phyloP scores from a whole-genome alignment of 2,113 vertebrate genomes.

The Microcebus lehilahytsara region DNA sequence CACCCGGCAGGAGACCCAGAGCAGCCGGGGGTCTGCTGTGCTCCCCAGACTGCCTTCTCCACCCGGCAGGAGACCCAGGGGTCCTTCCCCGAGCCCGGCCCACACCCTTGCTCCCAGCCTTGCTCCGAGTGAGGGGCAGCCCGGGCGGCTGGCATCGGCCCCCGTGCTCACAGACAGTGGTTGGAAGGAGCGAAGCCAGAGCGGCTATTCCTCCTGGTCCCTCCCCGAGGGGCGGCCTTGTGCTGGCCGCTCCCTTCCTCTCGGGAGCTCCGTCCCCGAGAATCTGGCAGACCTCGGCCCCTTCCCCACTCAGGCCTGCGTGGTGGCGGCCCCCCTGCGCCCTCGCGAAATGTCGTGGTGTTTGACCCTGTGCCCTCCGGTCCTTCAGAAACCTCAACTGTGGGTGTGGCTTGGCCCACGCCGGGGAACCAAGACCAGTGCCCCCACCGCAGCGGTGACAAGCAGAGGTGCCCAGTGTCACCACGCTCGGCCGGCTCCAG shows the following conservation, averaged over 20 bases:
- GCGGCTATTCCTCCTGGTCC: neutral
- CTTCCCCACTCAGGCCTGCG: neutral
- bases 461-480: neutral
- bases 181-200: neutral
- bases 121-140: too few relatives aligned
- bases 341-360: neutral
- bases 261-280: neutral
- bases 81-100: neutral
- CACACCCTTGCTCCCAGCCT: too few relatives aligned
- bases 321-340: too few relatives aligned
- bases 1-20: too few relatives aligned
- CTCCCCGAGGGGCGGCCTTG: neutral
- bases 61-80: neutral
- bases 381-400: neutral
- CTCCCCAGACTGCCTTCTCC: neutral
- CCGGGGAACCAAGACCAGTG: too few relatives aligned
- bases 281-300: accelerated
- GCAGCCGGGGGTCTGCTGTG: too few relatives aligned
- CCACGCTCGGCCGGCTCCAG: accelerated
- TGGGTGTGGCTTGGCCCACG: neutral
- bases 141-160: neutral
- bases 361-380: too few relatives aligned
- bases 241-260: neutral
- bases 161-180: neutral
- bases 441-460: neutral